These are phyloP conservation scores for Carcharodon carcharias DNA, from an alignment of 2,797 vertebrate genomes.

Conservation along the genomic window DNA sequence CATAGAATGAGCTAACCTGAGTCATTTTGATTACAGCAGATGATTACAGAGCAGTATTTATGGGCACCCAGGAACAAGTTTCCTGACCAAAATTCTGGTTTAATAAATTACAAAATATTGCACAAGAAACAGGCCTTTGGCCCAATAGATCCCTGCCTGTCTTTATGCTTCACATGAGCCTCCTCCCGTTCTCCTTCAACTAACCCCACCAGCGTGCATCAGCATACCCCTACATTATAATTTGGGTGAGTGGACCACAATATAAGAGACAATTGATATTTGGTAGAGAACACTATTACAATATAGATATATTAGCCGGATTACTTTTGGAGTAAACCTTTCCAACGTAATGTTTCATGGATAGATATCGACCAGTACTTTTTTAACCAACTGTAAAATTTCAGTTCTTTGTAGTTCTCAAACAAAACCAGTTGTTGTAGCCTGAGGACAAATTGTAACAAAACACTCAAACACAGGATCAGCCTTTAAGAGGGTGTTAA, in stretches of 20 bases:
- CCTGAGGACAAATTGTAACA: constrained; percentile 4
- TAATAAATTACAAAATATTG: neutral
- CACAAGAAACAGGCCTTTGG: neutral
- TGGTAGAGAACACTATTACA: neutral
- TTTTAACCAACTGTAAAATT: neutral
- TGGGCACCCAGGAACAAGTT: too few species aligned
- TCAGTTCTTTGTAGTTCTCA: neutral
- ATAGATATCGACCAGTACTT: neutral
- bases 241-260: neutral
- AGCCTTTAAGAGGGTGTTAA: constrained; percentile 15
- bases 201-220: neutral
- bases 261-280: neutral
- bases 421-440: neutral
- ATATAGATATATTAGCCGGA: neutral
- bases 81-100: neutral
- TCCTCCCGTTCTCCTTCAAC: neutral
- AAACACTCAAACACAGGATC: neutral
- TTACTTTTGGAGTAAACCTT: neutral
- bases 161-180: neutral
- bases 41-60: neutral
- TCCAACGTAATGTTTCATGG: neutral
- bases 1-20: constrained; percentile 12
- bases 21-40: neutral
- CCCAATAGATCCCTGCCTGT: neutral
- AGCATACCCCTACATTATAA: neutral